Evolutionary conservation across 1,140 invertebrate species (phyloP).

Genomic region (Orussus abietinus): DNA sequence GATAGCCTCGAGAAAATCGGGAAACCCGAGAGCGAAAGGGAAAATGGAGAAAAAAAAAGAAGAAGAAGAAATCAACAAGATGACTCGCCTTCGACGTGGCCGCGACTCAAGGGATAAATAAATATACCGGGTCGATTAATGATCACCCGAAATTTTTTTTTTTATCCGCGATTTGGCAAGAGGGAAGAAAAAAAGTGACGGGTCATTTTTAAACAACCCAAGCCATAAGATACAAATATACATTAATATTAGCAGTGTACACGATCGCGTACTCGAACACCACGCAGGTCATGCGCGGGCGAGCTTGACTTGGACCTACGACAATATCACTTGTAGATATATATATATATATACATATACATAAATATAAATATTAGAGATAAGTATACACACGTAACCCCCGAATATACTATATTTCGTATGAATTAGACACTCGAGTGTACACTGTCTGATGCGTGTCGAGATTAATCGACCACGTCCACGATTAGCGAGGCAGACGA

Average conservation of each 20-base stretch:
- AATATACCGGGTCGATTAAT: too few relatives aligned
- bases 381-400: conserved; percentile 8
- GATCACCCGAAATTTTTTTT: too few relatives aligned
- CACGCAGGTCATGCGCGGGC: too few relatives aligned
- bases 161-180: too few relatives aligned
- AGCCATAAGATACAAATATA: too few relatives aligned
- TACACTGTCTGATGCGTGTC: conserved; percentile 30
- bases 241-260: too few relatives aligned
- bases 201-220: too few relatives aligned
- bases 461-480: conserved; percentile 13
- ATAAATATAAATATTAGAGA: conserved; percentile 12
- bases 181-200: conserved; percentile 1
- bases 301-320: too few relatives aligned
- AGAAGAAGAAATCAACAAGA: not conserved
- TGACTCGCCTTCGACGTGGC: not conserved
- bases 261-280: too few relatives aligned
- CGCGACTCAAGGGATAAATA: not conserved
- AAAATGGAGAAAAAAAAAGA: too few relatives aligned
- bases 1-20: too few relatives aligned
- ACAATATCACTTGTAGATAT: conserved; percentile 43
- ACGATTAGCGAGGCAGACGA: conserved; percentile 13
- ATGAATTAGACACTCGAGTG: conserved; percentile 27
- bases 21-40: too few relatives aligned
- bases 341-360: conserved; percentile 20
- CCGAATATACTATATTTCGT: conserved; percentile 24